Conservation (phyloP, 1,140 invertebrate genomes). For the Camponotus floridanus region DNA sequence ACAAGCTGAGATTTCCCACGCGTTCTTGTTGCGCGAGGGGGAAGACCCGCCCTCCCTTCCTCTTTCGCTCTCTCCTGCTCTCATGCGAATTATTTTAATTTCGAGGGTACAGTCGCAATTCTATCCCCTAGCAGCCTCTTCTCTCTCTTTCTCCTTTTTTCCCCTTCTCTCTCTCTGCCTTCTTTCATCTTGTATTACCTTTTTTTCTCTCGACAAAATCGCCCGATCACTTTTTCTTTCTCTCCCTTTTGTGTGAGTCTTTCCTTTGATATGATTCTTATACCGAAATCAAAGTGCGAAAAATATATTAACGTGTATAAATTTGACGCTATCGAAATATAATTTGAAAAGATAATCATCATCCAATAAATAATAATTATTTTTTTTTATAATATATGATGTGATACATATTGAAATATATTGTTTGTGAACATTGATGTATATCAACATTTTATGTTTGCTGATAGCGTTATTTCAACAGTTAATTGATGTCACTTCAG, state of each 20-base stretch:
- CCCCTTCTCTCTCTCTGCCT: background rate
- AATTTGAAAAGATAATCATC: background rate
- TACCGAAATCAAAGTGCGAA: background rate
- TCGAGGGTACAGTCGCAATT: slow-evolving; percentile 40
- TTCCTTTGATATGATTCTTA: slow-evolving; percentile 16
- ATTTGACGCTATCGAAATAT: background rate
- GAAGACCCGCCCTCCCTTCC: background rate
- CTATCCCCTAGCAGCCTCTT: background rate
- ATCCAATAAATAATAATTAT: background rate
- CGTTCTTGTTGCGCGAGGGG: slow-evolving; percentile 25
- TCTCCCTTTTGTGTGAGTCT: background rate
- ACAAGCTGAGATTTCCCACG: slow-evolving; percentile 57
- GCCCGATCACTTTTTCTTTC: slow-evolving; percentile 1
- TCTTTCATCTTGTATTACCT: slow-evolving; percentile 43
- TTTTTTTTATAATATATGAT: background rate
- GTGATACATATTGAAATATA: background rate
- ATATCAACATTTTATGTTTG: too few relatives aligned
- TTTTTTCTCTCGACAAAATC: background rate
- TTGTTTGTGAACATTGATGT: too few relatives aligned
- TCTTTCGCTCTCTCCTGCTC: slow-evolving; percentile 8
- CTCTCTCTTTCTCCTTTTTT: background rate
- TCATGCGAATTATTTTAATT: slow-evolving; percentile 61
- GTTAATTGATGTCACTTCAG: too few relatives aligned
- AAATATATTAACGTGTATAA: background rate
- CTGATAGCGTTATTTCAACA: background rate